Conservation (phyloP, 2,888 invertebrate species). For the Metallyticus violacea region DNA sequence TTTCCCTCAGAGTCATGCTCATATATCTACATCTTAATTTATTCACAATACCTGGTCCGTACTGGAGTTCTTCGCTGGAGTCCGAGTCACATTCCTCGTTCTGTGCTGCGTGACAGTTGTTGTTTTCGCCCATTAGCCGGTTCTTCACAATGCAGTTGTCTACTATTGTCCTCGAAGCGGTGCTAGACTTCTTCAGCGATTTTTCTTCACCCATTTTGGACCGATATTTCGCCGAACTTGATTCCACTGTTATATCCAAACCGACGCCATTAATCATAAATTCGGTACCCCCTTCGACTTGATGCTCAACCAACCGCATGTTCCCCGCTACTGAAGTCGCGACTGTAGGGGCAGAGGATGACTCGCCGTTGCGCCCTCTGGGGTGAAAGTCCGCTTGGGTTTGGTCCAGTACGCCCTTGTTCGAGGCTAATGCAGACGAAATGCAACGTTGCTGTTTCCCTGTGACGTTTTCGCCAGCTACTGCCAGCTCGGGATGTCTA, state of each 20-base stretch:
- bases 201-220: slow-evolving; percentile 37
- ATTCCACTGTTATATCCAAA: slow-evolving; percentile 16
- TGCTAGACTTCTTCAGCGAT: slow-evolving; percentile 37
- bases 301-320: slow-evolving; percentile 40
- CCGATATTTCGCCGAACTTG: slow-evolving; percentile 18
- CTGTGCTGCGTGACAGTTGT: slow-evolving; percentile 33
- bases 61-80: slow-evolving; percentile 75
- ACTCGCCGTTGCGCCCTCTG: slow-evolving; percentile 40
- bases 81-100: slow-evolving; percentile 51
- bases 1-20: slow-evolving; percentile 77
- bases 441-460: slow-evolving; percentile 25
- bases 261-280: slow-evolving; percentile 25
- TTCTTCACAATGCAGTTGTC: slow-evolving; percentile 46
- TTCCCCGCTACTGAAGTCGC: slow-evolving; percentile 31
- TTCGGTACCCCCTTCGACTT: slow-evolving; percentile 4
- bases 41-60: slow-evolving; percentile 90
- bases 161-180: slow-evolving; percentile 49
- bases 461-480: slow-evolving; percentile 27
- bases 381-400: slow-evolving; percentile 41
- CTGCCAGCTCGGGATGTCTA: slow-evolving; percentile 25
- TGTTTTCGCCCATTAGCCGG: slow-evolving; percentile 39
- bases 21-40: slow-evolving; percentile 83
- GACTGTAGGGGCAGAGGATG: slow-evolving; percentile 14
- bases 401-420: slow-evolving; percentile 31
- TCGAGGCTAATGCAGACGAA: slow-evolving; percentile 31